Evolutionary conservation across 2,797 vertebrate species (phyloP), one percentile per base, ranked within the genome.

Genomic region (Leucoraja ocellata): DNA sequence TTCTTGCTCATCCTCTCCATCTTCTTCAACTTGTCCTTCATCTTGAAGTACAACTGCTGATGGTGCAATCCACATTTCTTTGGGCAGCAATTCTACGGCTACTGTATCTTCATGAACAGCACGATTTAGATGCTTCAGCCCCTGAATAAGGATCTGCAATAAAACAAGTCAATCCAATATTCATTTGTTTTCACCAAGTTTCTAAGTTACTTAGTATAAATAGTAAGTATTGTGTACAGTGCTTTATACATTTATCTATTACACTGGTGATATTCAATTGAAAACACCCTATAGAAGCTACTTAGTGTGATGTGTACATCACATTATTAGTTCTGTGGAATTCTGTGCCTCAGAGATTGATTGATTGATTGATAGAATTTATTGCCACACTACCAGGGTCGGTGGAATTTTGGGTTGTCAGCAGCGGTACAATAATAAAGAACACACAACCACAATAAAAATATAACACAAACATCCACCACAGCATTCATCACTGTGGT

Each of bases 71-170:
- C 99, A 99, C 80, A 97, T 95, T 94, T 96, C 95, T 94, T 94
- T 97, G 0, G 97, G 95, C 93, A 99, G 94, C 90, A 99, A 95
- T 94, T 99, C 97, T 94, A 99, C 97, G 0, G 98, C 98, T 65
- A 99, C 98, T 93, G 99, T 95, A 93, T 99, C 99, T 95, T 99
- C 98, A 94, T 99, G 96, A 93, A 99, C 95, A 0, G 98, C 98
- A 95, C 98, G 96, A 94, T 99, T 99, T 94, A 99, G 95, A 95
- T 98, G 97, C 94, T 97, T 97, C 91, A 99, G 96, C 93, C 99
- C 99, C 94, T 99, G 98, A 93, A 99, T 94, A 91, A 99, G 96
- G 96, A 99, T 95, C 99, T 99, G 94, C 94, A 94, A 94, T 94
- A 94, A 0, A 92, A 92, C 11, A 94, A 93, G 94, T 1, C 21